Evolutionary conservation across 2,113 vertebrate genomes (phyloP).

Genomic region (Myiozetetes cayanensis): DNA sequence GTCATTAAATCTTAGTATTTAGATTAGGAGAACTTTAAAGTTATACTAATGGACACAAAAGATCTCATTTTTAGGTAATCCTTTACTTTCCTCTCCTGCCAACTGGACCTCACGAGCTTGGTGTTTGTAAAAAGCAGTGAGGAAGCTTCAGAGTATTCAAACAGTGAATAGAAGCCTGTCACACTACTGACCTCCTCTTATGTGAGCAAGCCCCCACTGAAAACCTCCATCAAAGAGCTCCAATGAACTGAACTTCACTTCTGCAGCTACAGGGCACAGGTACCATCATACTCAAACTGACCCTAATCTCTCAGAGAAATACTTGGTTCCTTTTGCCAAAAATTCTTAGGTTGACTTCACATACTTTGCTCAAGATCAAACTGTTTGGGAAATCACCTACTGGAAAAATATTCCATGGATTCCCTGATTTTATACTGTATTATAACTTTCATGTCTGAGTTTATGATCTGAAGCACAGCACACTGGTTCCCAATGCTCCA

Average conservation of each 20-base stretch:
- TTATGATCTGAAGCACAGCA: neutral
- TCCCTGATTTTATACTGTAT: neutral
- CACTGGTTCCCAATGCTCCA: neutral
- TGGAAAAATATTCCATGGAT: neutral
- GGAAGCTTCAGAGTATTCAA: neutral
- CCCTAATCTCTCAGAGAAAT: neutral
- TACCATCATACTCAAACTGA: neutral
- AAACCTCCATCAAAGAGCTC: neutral
- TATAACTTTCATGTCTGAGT: neutral
- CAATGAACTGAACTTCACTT: neutral
- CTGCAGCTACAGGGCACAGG: neutral
- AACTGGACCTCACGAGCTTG: neutral
- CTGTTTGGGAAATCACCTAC: neutral
- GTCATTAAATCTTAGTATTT: neutral
- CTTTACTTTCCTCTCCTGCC: neutral
- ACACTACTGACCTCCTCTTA: neutral
- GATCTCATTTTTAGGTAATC: neutral
- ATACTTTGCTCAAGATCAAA: neutral
- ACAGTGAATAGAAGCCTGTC: neutral
- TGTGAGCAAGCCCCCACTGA: neutral
- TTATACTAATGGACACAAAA: neutral
- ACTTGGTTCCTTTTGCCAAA: neutral
- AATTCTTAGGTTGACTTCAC: neutral
- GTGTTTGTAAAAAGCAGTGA: neutral
- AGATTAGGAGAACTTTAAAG: neutral